phyloP scores from a whole-genome alignment of 2,888 invertebrate species.

The Corbicula japonica region DNA sequence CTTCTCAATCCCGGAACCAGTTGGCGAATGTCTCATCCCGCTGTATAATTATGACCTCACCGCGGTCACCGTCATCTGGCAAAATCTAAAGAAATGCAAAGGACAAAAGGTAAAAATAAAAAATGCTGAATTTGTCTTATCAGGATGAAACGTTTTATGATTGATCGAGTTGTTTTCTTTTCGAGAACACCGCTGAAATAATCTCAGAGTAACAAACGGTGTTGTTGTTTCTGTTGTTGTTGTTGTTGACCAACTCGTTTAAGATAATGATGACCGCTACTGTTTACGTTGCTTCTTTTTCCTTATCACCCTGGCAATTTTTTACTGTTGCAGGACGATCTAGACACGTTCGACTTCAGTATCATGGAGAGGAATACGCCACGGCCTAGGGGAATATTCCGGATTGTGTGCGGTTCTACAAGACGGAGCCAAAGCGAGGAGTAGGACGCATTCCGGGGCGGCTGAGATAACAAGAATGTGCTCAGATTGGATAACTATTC shows the following conservation, averaged over 20 bases:
- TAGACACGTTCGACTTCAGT: background rate
- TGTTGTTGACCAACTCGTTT: too few species aligned
- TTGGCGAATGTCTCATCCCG: constrained; percentile 41
- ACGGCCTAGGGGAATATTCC: too few species aligned
- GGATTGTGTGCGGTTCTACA: too few species aligned
- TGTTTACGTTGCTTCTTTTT: background rate
- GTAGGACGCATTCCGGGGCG: too few species aligned
- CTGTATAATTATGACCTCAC: constrained; percentile 54
- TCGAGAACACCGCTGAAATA: background rate
- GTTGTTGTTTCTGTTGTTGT: too few species aligned
- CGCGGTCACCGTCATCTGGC: constrained; percentile 53
- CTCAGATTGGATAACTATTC: too few species aligned
- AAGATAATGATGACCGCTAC: too few species aligned
- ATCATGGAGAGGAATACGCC: background rate
- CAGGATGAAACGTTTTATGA: too few species aligned
- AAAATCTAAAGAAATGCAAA: constrained; percentile 39
- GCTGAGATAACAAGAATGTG: too few species aligned
- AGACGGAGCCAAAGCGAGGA: too few species aligned
- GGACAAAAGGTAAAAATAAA: constrained; percentile 42
- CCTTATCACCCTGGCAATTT: background rate
- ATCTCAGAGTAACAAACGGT: background rate
- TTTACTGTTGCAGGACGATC: background rate
- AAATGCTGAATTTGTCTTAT: too few species aligned
- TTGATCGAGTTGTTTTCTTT: background rate
- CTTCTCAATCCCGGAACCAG: constrained; percentile 27